Evolutionary conservation across 1,140 invertebrate genomes (phyloP).

Genomic region (Ips typographus): DNA sequence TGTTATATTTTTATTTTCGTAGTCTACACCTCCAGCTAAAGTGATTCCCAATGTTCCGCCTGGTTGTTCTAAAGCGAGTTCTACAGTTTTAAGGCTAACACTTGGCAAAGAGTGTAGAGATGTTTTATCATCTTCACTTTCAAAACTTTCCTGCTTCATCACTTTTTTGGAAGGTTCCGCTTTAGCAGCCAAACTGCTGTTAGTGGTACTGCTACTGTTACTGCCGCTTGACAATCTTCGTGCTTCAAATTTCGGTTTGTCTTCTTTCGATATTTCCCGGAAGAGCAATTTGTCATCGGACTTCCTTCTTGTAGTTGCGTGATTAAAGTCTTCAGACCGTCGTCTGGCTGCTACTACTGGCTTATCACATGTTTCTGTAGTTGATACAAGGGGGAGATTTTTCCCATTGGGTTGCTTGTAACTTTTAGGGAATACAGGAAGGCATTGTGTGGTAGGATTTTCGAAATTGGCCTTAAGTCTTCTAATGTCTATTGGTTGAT

Average conservation of each 20-base stretch:
- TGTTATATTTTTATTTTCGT: conserved; percentile 88
- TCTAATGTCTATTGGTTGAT: conserved; percentile 54
- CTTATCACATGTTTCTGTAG: conserved; percentile 15
- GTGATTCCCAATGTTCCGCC: conserved; percentile 83
- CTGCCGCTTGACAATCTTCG: conserved; percentile 15
- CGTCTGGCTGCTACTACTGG: conserved; percentile 5
- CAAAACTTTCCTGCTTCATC: conserved; percentile 4
- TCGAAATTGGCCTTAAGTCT: conserved; percentile 66
- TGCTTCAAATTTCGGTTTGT: conserved; percentile 18
- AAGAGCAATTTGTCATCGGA: conserved; percentile 25
- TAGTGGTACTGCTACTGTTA: conserved; percentile 4
- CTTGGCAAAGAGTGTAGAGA: neutral
- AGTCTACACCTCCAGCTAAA: conserved; percentile 83
- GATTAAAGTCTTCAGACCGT: conserved; percentile 20
- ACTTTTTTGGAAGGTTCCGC: neutral
- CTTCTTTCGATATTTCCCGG: conserved; percentile 19
- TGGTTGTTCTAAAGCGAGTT: conserved; percentile 56
- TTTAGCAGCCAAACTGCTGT: neutral
- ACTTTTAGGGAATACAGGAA: conserved; percentile 50
- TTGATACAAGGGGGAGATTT: conserved; percentile 21
- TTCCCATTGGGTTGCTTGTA: conserved; percentile 22
- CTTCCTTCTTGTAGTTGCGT: conserved; percentile 23
- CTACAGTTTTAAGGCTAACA: conserved; percentile 17
- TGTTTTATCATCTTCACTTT: neutral
- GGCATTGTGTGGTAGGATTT: conserved; percentile 47